Base-by-base conservation (phyloP, 2,113 vertebrate genomes). In the Cacatua alba region DNA sequence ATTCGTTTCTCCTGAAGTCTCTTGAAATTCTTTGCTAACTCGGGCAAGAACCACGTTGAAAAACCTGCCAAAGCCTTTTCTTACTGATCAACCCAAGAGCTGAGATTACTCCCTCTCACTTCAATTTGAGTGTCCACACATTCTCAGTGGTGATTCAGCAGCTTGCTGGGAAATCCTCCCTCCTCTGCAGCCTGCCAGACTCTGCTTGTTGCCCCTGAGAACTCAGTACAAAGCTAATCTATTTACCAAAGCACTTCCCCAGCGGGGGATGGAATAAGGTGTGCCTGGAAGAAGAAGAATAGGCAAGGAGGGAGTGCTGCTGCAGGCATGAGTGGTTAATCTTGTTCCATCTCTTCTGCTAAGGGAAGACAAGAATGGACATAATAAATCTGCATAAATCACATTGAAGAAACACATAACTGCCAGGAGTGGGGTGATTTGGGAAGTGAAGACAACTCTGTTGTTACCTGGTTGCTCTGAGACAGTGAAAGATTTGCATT, bases 331-430 rank as follows among this genome's bases (percentile, higher is more conserved):
- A 90, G 51, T 23, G 68, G 44, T 86, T 95, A 93, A 91, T 82
- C 92, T 92, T 83, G 78, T 84, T 94, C 94, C 76, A 94, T 92
- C 86, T 93, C 55, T 85, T 65, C 62, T 92, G 63, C 96, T 86
- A 69, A 57, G 59, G 62, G 79, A 88, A 95, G 79, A 64, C 90
- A 85, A 94, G 88, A 95, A 96, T 49, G 79, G 88, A 77, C 26
- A 15, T 74, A 59, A 94, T 83, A 88, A 77, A 93, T 92, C 82
- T 62, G 52, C 65, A 70, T 52, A 52, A 84, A 84, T 75, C 72
- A 87, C 72, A 37, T 10, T 24, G 71, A 93, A 63, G 77, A 75
- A 86, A 48, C 37, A 67, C 69, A 33, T 65, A 75, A 49, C 20
- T 63, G 35, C 14, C 70, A 85, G 8, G 3, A 88, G 49, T 57